Base-by-base conservation (phyloP, 2,113 vertebrate genomes). In the Pterophyllum scalare region DNA sequence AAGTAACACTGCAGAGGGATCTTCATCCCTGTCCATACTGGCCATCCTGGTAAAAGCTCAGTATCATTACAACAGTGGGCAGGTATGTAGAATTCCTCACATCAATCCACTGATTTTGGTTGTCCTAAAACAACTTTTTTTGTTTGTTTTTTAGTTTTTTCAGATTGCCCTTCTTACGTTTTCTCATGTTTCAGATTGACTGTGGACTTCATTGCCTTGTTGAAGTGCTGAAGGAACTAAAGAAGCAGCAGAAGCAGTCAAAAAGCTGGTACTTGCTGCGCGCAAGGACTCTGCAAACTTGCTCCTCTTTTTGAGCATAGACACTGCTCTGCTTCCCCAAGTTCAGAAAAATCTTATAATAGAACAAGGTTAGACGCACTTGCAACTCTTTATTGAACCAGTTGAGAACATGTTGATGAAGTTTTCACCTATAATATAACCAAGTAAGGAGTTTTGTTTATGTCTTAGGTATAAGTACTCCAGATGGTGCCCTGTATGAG, bases 231-330 rank as follows among this genome's bases (percentile, higher is more conserved):
- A 94, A 92, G 92, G 90, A 97, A 84, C 94, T 95, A 1, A 94
- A 90, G 8, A 95, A 96, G 40, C 96, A 96, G 61, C 96, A 96
- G 77, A 96, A 93, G 85, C 88, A 90, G 15, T 96, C 96, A 1
- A 98, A 97, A 84, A 94, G 91, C 80, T 98, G 97, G 97, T 98
- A 97, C 92, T 83, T 99, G 79, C 93, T 99, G 14, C 95, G 96
- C 31, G 97, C 96, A 61, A 95, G 91, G 2, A 89, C 94, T 5
- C 93, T 98, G 4, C 96, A 97, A 80, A 87, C 93, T n/a, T 93
- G 95, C 62, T 95, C 97, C 2, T 10, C 84, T 13, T 98, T 91
- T 96, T 99, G 19, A 94, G 88, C 86, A 92, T 98, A 6, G 95
- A 97, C 6, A 75, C 94, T 0, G 60, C 88, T 62, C 70, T 43